Evolutionary conservation across 2,797 vertebrate species (phyloP).

Genomic region (Scyliorhinus canicula): DNA sequence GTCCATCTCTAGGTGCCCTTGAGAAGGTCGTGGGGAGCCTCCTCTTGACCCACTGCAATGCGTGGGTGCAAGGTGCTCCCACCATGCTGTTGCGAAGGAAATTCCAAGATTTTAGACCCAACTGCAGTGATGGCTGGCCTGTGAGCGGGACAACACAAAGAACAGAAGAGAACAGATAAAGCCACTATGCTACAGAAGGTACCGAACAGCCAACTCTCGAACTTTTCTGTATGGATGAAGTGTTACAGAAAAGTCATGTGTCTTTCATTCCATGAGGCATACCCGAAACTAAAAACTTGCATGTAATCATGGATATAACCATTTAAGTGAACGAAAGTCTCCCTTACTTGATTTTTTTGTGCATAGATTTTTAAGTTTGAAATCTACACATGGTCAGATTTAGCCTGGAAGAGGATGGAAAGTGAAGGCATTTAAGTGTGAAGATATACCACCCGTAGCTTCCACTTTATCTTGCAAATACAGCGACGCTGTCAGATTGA

Average conservation of each 20-base stretch:
- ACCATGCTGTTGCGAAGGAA: background rate
- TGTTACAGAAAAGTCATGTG: background rate
- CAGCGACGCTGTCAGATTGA: slow-evolving; percentile 45
- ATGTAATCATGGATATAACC: slow-evolving; percentile 1
- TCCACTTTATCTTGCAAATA: slow-evolving; percentile 54
- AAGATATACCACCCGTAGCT: slow-evolving; percentile 47
- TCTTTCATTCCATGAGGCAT: background rate
- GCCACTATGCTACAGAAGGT: background rate
- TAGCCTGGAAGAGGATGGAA: background rate
- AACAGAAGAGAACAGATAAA: background rate
- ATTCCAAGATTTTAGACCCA: background rate
- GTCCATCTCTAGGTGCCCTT: background rate
- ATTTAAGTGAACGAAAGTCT: background rate
- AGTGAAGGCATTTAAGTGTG: slow-evolving; percentile 20
- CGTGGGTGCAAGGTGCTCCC: background rate
- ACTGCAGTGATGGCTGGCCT: background rate
- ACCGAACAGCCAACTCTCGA: background rate
- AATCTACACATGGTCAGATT: slow-evolving; percentile 29
- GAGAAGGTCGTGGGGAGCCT: background rate
- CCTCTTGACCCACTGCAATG: background rate
- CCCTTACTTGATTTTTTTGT: slow-evolving; percentile 22
- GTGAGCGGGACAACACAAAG: background rate
- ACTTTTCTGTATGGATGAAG: background rate
- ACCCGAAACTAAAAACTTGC: background rate
- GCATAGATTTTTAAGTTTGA: slow-evolving; percentile 26